Base-by-base conservation (phyloP, 2,888 invertebrate species). In the Sphaeridia pumilis region DNA sequence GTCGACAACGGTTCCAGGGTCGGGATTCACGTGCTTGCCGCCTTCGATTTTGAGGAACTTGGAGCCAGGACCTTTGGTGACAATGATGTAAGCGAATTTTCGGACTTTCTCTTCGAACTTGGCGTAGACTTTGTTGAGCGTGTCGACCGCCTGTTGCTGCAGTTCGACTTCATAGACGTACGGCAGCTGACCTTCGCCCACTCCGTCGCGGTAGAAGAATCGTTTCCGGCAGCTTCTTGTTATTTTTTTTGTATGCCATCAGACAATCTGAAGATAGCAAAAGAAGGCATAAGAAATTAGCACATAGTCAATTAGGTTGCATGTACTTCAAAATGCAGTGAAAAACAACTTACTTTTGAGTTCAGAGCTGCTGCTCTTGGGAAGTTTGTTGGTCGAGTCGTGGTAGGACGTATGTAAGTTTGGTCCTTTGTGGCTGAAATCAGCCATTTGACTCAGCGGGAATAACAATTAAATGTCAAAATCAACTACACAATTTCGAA, bases 201-300 rank as follows among this genome's bases (percentile, higher is more conserved):
- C 93, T 22, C 93, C 95, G 70, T 95, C 95, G 14, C 95, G 78
- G 70, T 82, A 94, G 26, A 94, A 78, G 2, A 93, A 95, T 84
- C 1, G 79, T 76, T 0, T 76, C 73, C 0, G 94, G 94, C 1
- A 73, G 61, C 0, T 64, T 55, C 0, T 66, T 66, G 27, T 78
- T 75, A 58, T 74, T 75, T 3, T 75, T 71, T 3, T 74, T 70
- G 68, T 77, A 86, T 56, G 71, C 71, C 12, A 70, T 67, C 7
- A 79, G 69, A 0, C 78, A 77, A 55, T 75, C 72, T 66, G 67
- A 58, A 52, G 28, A 25, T 3, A 45, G 17, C 28, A 53, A 43
- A 52, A 5, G 17, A n/a, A n/a, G n/a, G n/a, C n/a, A n/a, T n/a
- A n/a, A n/a, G n/a, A n/a, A n/a, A n/a, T n/a, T n/a, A n/a, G n/a